These are phyloP conservation scores for Rutilus rutilus DNA, from an alignment of 2,113 vertebrate species.

Conservation along the genomic window DNA sequence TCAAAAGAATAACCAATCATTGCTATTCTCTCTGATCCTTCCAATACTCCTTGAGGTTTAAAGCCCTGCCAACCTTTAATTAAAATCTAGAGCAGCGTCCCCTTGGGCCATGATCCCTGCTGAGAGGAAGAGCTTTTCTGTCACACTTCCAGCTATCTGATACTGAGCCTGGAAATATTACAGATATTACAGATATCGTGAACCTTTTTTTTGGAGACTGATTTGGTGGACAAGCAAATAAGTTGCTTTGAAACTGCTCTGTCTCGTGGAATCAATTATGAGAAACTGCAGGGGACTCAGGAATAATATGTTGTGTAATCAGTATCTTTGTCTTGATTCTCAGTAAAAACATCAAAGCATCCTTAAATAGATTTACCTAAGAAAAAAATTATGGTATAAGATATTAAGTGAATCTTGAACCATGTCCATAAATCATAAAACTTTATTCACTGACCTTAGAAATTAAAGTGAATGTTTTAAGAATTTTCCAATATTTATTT, in stretches of 20 bases:
- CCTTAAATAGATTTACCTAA: not conserved
- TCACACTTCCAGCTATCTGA: conserved; percentile 55
- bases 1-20: conserved; percentile 58
- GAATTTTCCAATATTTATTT: too few relatives aligned
- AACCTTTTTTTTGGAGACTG: conserved; percentile 36
- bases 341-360: not conserved
- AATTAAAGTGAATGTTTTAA: too few relatives aligned
- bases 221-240: conserved; percentile 44
- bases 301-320: not conserved
- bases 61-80: conserved; percentile 68
- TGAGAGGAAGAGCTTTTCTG: conserved; percentile 42
- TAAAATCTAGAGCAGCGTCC: conserved; percentile 60
- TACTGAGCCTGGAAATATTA: conserved; percentile 42
- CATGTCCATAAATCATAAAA: not conserved
- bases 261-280: conserved; percentile 10
- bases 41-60: conserved; percentile 55
- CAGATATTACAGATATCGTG: conserved; percentile 33
- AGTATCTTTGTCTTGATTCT: not conserved
- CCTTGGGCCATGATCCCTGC: conserved; percentile 33
- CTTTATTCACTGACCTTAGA: too few relatives aligned
- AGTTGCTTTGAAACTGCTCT: conserved; percentile 1
- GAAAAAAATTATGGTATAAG: not conserved
- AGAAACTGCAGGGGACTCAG: not conserved
- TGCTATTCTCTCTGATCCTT: conserved; percentile 59
- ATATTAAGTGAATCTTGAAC: not conserved